Base-by-base conservation (phyloP, 2,113 vertebrate species). In the Motacilla alba region DNA sequence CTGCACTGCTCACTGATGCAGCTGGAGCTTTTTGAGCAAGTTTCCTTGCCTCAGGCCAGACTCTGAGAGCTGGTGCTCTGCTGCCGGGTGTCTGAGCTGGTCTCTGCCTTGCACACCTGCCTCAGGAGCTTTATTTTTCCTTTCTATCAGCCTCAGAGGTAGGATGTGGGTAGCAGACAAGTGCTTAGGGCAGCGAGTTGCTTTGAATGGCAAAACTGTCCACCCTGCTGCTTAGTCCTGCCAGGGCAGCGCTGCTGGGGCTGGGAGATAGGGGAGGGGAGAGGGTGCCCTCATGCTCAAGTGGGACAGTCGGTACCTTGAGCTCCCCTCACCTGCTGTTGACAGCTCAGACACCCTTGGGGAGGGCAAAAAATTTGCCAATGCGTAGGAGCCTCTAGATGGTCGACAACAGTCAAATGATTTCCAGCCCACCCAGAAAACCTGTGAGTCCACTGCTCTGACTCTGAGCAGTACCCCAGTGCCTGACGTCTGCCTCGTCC, bases 331-430 rank as follows among this genome's bases (percentile, higher is more conserved):
- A 0, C 41, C 27, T 60, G 46, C 60, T 74, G 20, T 47, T 60
- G 69, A 73, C 30, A 30, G 17, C 26, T 64, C 44, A 46, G 10
- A 9, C 28, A 24, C 15, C 17, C 10, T 16, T 58, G 16, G 11
- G 39, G 27, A 62, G 3, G 7, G 18, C 39, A 81, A 69, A 87
- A 39, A 4, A 39, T 39, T 58, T 58, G 33, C 33, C 44, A 11
- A 14, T 15, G 13, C 2, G 1, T 3, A 0, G 26, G 24, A 91
- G n/a, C 33, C 20, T 64, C 16, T n/a, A 46, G 33, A 10, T 41
- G 39, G 39, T 58, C 10, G 0, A 0, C 20, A 28, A 9, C 3
- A 2, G 44, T 47, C 53, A 52, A 63, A 55, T 5, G 9, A 24
- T 67, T 81, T 66, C 59, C 69, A 87, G 39, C 5, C 27, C 49